These are phyloP conservation scores for Ichneumoninae sp. DNA, from an alignment of 2,888 invertebrate species.

Conservation along the genomic window DNA sequence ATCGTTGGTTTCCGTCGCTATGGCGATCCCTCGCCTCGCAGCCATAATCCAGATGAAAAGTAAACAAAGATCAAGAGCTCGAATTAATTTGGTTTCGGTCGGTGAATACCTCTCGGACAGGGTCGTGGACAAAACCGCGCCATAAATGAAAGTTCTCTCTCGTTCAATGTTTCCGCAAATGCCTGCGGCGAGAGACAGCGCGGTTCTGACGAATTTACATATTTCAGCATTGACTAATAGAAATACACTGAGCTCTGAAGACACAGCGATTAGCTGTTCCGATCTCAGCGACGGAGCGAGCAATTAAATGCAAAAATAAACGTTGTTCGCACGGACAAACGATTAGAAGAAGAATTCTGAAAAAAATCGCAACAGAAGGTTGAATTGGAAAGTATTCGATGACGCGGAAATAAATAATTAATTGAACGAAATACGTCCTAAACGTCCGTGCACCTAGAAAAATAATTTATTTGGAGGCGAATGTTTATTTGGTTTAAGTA, in stretches of 20 bases:
- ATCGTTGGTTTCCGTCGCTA: slow-evolving; percentile 16
- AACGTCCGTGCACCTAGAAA: too few relatives aligned
- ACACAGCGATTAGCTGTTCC: background rate
- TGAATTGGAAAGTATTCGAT: too few relatives aligned
- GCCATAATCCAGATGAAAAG: slow-evolving; percentile 68
- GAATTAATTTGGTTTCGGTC: slow-evolving; percentile 59
- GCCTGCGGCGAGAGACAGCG: background rate
- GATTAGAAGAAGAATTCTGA: too few relatives aligned
- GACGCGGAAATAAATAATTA: too few relatives aligned
- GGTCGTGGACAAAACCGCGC: slow-evolving; percentile 34
- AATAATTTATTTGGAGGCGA: too few relatives aligned
- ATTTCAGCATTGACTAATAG: slow-evolving; percentile 5
- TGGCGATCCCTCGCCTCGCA: slow-evolving; percentile 30
- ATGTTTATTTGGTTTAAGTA: too few relatives aligned
- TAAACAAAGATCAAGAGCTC: slow-evolving; percentile 52
- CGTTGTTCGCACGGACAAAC: background rate
- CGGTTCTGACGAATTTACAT: background rate
- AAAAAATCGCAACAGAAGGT: too few relatives aligned
- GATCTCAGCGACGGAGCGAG: background rate
- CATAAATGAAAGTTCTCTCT: slow-evolving; percentile 33
- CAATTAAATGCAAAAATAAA: background rate
- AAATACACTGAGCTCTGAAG: background rate
- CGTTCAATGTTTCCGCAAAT: background rate
- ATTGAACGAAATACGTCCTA: too few relatives aligned
- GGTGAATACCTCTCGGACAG: slow-evolving; percentile 20